Evolutionary conservation across 2,888 invertebrate species (phyloP).

Genomic region (Alentia gelatinosa): DNA sequence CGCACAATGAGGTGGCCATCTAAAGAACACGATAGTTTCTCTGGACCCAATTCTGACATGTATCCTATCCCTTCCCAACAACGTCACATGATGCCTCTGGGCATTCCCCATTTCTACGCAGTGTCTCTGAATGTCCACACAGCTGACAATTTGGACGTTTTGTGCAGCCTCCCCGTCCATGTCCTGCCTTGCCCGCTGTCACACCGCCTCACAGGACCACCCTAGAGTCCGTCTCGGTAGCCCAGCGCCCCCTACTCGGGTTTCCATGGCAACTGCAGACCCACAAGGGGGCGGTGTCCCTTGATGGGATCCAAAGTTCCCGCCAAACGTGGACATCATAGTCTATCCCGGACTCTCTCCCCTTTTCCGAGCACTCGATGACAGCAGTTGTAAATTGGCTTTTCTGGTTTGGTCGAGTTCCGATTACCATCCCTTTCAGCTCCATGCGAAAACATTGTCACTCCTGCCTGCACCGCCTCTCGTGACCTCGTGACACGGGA

Average conservation of each 20-base stretch:
- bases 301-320: not conserved
- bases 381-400: not conserved
- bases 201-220: not conserved
- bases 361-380: not conserved
- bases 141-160: not conserved
- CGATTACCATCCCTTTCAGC: not conserved
- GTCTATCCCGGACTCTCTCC: not conserved
- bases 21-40: too few relatives aligned
- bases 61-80: too few relatives aligned
- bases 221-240: not conserved
- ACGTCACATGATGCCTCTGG: too few relatives aligned
- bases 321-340: not conserved
- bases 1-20: too few relatives aligned
- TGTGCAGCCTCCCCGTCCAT: not conserved
- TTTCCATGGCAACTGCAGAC: slow-evolving; percentile 20
- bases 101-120: too few relatives aligned
- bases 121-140: too few relatives aligned
- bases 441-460: not conserved
- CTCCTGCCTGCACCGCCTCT: not conserved
- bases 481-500: not conserved
- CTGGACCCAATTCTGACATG: too few relatives aligned
- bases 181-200: not conserved
- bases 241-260: not conserved
- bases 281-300: not conserved
- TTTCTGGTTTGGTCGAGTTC: not conserved